phyloP scores from a whole-genome alignment of 2,888 invertebrate genomes.

The Odontomyia ornata region DNA sequence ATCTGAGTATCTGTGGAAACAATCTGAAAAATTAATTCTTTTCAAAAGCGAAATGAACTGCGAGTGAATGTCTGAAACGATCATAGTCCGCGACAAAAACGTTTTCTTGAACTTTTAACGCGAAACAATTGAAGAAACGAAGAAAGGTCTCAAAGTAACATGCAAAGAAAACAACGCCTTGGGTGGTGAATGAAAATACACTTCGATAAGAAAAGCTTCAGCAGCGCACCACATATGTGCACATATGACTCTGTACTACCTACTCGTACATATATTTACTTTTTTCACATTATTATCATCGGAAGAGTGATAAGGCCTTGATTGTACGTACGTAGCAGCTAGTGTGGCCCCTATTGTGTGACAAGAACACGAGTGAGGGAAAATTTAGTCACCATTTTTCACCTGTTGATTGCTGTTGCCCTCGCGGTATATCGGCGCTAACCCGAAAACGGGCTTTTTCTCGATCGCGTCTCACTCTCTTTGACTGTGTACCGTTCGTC shows the following conservation, averaged over 20 bases:
- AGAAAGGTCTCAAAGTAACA: not conserved
- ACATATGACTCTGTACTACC: not conserved
- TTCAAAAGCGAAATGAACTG: not conserved
- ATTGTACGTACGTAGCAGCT: not conserved
- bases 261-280: not conserved
- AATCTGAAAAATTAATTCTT: not conserved
- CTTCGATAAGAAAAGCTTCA: not conserved
- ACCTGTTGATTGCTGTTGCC: conserved; percentile 31
- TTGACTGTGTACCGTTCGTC: not conserved
- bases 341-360: not conserved
- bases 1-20: not conserved
- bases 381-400: conserved; percentile 34
- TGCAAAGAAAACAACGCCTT: not conserved
- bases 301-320: conserved; percentile 22
- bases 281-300: not conserved
- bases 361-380: not conserved
- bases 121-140: not conserved
- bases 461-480: too few species aligned
- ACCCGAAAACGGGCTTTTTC: conserved; percentile 23
- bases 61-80: not conserved
- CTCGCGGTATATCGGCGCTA: conserved; percentile 14
- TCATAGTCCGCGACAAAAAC: not conserved
- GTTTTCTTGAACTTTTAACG: not conserved
- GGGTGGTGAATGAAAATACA: not conserved
- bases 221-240: not conserved